Evolutionary conservation across 2,113 vertebrate genomes (phyloP).

Genomic region (Myiozetetes cayanensis): DNA sequence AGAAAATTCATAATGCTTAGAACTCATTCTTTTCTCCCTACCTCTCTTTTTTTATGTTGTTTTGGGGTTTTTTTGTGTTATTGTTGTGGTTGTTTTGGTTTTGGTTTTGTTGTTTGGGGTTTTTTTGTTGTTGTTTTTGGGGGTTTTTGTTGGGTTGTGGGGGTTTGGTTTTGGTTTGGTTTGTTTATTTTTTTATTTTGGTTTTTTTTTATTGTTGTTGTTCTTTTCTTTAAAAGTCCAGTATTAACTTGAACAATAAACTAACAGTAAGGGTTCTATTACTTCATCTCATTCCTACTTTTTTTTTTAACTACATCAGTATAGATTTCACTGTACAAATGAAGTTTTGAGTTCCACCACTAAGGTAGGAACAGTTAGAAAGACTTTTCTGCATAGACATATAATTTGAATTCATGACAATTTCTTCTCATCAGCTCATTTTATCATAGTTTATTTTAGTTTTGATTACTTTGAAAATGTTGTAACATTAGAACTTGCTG

Average conservation of each 20-base stretch:
- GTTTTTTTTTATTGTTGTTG: no score
- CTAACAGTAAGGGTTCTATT: background rate
- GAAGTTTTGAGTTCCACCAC: background rate
- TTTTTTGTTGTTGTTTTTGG: no score
- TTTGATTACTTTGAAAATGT: background rate
- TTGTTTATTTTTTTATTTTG: no score
- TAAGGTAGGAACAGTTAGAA: background rate
- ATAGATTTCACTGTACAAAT: background rate
- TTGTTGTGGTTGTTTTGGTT: no score
- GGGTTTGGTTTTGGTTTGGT: no score
- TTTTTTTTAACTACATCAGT: background rate
- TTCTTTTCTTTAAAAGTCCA: no score
- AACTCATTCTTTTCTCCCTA: rapidly evolving
- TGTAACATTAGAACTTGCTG: background rate
- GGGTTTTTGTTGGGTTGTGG: no score
- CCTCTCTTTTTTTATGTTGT: rapidly evolving
- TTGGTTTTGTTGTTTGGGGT: no score
- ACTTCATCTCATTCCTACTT: background rate
- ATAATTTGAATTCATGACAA: background rate
- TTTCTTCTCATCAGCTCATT: background rate
- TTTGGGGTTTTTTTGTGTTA: background rate
- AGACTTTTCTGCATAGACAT: background rate
- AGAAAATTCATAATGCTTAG: background rate
- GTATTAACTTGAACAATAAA: no score
- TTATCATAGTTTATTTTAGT: background rate